Percentiles rank a stretch among this genome's conserved stretches.
phyloP scores from a whole-genome alignment of 1,140 invertebrate genomes.

The Hylyphantes graminicola region DNA sequence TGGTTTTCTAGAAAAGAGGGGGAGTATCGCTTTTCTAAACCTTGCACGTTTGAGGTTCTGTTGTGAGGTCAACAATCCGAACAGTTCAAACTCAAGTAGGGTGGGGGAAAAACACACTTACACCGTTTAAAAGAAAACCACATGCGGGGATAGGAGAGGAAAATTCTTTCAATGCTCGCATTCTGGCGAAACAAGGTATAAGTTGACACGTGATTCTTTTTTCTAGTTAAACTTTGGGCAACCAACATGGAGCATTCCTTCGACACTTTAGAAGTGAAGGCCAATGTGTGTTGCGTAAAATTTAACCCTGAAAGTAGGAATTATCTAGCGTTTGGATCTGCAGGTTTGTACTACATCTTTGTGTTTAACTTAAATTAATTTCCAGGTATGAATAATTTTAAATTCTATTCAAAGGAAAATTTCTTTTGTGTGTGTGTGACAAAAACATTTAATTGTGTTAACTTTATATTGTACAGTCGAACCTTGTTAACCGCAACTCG shows the following conservation, averaged over 20 bases:
- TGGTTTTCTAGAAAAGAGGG: too few species aligned
- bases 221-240: constrained; percentile 89
- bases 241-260: constrained; percentile 88
- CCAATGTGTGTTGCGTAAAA: constrained; percentile 96
- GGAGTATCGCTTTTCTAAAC: too few species aligned
- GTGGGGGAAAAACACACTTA: too few species aligned
- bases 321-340: constrained; percentile 93
- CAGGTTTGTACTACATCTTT: constrained; percentile 68
- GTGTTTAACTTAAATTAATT: background rate
- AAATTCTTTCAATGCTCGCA: background rate
- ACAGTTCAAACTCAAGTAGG: too few species aligned
- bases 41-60: too few species aligned
- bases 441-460: background rate
- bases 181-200: background rate
- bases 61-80: too few species aligned
- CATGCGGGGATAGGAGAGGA: too few species aligned
- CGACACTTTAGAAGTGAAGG: constrained; percentile 87
- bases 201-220: background rate
- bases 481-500: too few species aligned
- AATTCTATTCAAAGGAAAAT: background rate
- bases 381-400: background rate
- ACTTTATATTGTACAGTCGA: too few species aligned
- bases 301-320: constrained; percentile 90
- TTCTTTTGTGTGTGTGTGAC: background rate
- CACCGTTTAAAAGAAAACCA: too few species aligned